Conservation (phyloP, 2,888 invertebrate genomes). For the Chrysotoxum bicinctum region DNA sequence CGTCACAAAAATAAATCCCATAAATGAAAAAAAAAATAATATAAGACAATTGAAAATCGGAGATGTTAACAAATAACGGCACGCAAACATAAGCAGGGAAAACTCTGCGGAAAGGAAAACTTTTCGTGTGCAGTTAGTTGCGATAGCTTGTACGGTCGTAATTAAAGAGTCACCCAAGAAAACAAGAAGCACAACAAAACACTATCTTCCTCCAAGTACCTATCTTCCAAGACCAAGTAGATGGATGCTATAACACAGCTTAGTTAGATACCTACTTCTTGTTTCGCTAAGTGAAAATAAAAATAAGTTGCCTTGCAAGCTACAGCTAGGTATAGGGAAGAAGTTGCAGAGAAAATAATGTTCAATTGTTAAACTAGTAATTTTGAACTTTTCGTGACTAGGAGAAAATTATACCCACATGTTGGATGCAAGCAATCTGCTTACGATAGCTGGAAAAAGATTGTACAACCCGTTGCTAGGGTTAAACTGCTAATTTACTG, state of each 20-base stretch:
- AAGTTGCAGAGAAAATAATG: slow-evolving; percentile 23
- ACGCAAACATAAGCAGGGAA: not conserved
- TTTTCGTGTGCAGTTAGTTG: slow-evolving; percentile 16
- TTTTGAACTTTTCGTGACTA: slow-evolving; percentile 61
- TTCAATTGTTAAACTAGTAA: slow-evolving; percentile 63
- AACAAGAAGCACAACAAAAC: slow-evolving; percentile 16
- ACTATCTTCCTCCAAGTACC: slow-evolving; percentile 5
- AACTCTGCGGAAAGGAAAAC: slow-evolving; percentile 33
- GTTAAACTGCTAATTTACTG: slow-evolving; percentile 21
- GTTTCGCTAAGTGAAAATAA: slow-evolving; percentile 11
- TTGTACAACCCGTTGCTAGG: slow-evolving; percentile 11
- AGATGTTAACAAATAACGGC: slow-evolving; percentile 6
- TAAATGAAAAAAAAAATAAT: not conserved
- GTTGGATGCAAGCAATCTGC: slow-evolving; percentile 16
- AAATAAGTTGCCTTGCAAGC: slow-evolving; percentile 13
- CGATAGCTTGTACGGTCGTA: slow-evolving; percentile 29
- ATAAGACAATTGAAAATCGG: slow-evolving; percentile 8
- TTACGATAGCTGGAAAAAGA: not conserved
- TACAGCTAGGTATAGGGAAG: not conserved
- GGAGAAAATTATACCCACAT: slow-evolving; percentile 46
- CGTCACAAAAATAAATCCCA: not conserved
- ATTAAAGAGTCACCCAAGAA: slow-evolving; percentile 47
- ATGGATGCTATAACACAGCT: not conserved
- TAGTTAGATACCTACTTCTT: not conserved
- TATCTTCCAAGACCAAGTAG: no score